These are phyloP conservation scores for Epizoanthus stellaris DNA, from an alignment of 92 coral and sea anemone species.

Conservation along the genomic window DNA sequence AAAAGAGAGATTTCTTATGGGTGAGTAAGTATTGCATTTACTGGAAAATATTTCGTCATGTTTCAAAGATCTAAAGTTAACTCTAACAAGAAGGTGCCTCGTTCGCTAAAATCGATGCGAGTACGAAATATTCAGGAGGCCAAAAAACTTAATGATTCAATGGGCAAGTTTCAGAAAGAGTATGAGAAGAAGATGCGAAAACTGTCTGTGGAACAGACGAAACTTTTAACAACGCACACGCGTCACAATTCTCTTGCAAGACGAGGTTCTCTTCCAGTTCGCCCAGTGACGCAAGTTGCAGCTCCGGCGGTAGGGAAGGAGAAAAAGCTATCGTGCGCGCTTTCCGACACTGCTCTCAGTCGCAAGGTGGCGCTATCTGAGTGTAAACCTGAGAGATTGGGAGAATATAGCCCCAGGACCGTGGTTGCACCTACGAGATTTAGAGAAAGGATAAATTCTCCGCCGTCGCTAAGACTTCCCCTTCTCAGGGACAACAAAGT, in stretches of 20 bases:
- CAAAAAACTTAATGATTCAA: conserved; percentile 26
- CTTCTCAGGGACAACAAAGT: background rate
- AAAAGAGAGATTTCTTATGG: background rate
- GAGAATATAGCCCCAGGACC: background rate
- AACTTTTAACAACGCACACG: conserved; percentile 18
- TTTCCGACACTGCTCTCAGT: conserved; percentile 33
- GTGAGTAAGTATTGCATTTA: no score
- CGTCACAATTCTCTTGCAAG: background rate
- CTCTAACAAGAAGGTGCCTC: background rate
- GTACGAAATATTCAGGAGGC: conserved; percentile 26
- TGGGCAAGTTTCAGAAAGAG: conserved; percentile 30
- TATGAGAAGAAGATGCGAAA: conserved; percentile 22
- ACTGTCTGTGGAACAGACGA: conserved; percentile 33
- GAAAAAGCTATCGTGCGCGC: conserved; percentile 13
- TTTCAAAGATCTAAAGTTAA: conserved; percentile 17
- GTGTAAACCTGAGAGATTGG: background rate
- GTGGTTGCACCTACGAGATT: background rate
- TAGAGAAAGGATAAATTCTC: conserved; percentile 17
- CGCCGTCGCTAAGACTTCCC: conserved; percentile 23
- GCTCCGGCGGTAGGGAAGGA: background rate
- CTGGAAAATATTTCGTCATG: background rate
- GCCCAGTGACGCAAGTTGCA: background rate
- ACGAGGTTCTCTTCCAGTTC: conserved; percentile 27
- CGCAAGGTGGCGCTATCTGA: conserved; percentile 7
- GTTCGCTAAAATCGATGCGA: conserved; percentile 26